phyloP scores from a whole-genome alignment of 2,797 vertebrate genomes.

The Alauda arvensis region DNA sequence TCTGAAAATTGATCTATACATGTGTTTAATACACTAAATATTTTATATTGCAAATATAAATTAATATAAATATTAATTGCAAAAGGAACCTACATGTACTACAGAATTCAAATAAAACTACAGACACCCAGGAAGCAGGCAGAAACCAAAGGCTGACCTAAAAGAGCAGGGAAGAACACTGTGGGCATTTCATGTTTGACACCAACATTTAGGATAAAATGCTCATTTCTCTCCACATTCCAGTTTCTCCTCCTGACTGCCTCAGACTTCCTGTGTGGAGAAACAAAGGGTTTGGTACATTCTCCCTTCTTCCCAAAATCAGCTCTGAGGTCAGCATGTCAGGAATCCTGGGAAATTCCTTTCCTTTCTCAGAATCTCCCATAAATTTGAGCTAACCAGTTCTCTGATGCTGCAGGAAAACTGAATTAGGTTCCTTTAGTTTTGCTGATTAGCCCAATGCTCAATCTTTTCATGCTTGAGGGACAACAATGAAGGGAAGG shows the following conservation, averaged over 20 bases:
- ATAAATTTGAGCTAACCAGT: background rate
- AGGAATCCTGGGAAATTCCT: background rate
- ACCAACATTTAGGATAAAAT: background rate
- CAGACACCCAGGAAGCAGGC: background rate
- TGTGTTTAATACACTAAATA: background rate
- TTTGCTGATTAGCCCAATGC: background rate
- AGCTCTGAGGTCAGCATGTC: background rate
- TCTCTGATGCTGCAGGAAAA: background rate
- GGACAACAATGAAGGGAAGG: background rate
- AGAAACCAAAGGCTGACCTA: background rate
- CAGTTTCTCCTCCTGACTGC: background rate
- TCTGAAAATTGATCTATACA: background rate
- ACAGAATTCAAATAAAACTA: background rate
- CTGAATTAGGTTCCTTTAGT: background rate
- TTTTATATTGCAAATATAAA: no score
- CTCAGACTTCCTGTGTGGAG: fast-evolving
- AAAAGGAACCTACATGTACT: background rate
- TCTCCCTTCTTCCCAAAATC: background rate
- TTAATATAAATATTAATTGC: no score
- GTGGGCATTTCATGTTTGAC: background rate
- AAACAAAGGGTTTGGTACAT: background rate
- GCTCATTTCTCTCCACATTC: background rate
- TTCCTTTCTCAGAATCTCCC: background rate
- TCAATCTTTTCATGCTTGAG: background rate
- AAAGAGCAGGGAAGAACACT: background rate